Percentiles rank a stretch among this genome's conserved stretches.
phyloP scores from a whole-genome alignment of 2,888 invertebrate genomes.

The Micoletzkya japonica region DNA sequence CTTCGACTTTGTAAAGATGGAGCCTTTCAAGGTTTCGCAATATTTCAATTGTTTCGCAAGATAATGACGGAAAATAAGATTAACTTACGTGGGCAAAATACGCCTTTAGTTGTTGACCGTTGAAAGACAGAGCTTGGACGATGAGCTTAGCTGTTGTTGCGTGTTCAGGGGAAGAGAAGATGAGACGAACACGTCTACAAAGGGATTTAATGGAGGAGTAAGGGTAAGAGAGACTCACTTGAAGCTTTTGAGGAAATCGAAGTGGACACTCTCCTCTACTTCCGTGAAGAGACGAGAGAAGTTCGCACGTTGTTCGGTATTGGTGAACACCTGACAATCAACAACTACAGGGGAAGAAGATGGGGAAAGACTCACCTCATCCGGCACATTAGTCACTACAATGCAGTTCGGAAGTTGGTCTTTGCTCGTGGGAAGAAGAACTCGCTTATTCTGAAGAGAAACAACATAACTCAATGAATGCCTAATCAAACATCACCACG shows the following conservation, averaged over 20 bases:
- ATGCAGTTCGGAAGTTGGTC: slow-evolving; percentile 63
- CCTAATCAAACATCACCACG: neutral
- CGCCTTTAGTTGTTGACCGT: slow-evolving; percentile 59
- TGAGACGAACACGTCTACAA: slow-evolving; percentile 46
- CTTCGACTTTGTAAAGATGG: too few species aligned
- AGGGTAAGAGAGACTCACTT: slow-evolving; percentile 73
- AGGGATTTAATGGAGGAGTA: neutral
- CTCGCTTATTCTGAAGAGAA: neutral
- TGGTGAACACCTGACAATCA: slow-evolving; percentile 50
- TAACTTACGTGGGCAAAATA: slow-evolving; percentile 56
- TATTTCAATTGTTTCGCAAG: too few species aligned
- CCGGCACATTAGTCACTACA: slow-evolving; percentile 55
- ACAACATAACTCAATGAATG: neutral
- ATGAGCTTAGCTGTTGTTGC: slow-evolving; percentile 62
- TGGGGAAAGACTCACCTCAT: slow-evolving; percentile 35
- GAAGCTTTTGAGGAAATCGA: slow-evolving; percentile 95
- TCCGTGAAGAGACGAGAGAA: slow-evolving; percentile 84
- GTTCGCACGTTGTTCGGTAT: slow-evolving; percentile 53
- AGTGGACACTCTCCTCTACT: slow-evolving; percentile 81
- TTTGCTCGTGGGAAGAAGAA: slow-evolving; percentile 35
- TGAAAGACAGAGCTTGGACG: slow-evolving; percentile 60
- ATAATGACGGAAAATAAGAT: too few species aligned
- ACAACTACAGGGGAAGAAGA: neutral
- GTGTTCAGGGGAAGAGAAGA: slow-evolving; percentile 56
- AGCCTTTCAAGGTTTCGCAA: too few species aligned